Evolutionary conservation across 2,113 vertebrate species (phyloP).

Genomic region (Eptatretus burgeri): DNA sequence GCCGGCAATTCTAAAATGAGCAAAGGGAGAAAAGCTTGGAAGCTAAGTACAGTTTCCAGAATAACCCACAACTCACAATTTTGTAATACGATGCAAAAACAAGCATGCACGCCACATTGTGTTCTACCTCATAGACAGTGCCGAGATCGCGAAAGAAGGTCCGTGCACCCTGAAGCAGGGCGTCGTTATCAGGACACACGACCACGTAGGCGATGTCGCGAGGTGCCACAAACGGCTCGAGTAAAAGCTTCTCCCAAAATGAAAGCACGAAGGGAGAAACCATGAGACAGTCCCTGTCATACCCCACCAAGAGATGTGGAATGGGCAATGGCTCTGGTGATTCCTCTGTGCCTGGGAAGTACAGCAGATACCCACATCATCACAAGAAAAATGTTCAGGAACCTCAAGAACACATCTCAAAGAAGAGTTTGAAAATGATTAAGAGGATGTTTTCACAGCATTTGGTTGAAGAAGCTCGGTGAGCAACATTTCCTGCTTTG

Average conservation of each 20-base stretch:
- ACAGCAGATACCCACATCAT: constrained; percentile 9
- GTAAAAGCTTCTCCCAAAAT: constrained; percentile 79
- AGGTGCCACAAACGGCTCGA: constrained; percentile 72
- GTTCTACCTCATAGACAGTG: constrained; percentile 63
- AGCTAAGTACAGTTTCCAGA: constrained; percentile 9
- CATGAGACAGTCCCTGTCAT: constrained; percentile 80
- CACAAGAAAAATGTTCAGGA: neutral
- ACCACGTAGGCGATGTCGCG: constrained; percentile 75
- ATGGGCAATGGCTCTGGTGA: constrained; percentile 78
- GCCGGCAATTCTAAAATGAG: constrained; percentile 39
- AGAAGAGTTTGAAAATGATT: neutral
- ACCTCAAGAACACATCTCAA: neutral
- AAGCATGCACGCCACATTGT: constrained; percentile 4
- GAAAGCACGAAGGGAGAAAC: constrained; percentile 70
- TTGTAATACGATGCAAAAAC: neutral
- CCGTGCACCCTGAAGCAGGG: constrained; percentile 52
- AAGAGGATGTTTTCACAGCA: neutral
- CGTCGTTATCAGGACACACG: constrained; percentile 66
- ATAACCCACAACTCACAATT: neutral
- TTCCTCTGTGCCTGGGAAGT: constrained; percentile 48
- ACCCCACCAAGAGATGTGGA: constrained; percentile 61
- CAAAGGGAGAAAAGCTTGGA: constrained; percentile 4
- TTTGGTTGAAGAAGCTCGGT: neutral
- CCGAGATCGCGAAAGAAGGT: constrained; percentile 89
- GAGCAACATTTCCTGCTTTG: too few relatives aligned